These are phyloP conservation scores for Prolemur simus DNA, from an alignment of 2,113 vertebrate genomes.

Conservation along the genomic window DNA sequence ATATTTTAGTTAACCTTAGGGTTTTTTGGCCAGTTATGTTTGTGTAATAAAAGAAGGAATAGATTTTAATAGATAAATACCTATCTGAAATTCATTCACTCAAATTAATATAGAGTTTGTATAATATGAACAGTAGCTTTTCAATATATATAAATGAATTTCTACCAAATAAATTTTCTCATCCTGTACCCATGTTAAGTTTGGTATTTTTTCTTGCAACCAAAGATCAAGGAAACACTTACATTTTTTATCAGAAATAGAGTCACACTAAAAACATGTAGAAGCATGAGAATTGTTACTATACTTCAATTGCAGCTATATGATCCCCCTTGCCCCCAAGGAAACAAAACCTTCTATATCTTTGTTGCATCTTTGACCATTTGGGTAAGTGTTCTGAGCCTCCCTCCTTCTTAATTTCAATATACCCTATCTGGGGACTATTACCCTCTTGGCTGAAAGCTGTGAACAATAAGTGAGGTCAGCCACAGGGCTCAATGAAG, in stretches of 20 bases:
- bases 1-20: background rate
- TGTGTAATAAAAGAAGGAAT: conserved; percentile 2
- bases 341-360: background rate
- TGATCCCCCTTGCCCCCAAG: background rate
- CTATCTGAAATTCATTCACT: background rate
- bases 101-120: background rate
- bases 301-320: background rate
- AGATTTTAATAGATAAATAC: background rate
- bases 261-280: conserved; percentile 20
- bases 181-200: background rate
- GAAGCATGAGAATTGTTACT: conserved; percentile 51
- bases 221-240: background rate
- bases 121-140: background rate
- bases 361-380: background rate
- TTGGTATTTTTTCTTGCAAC: conserved; percentile 35
- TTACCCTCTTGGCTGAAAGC: conserved; percentile 37
- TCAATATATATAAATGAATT: background rate
- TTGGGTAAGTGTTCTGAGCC: background rate
- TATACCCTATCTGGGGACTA: conserved; percentile 36
- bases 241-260: conserved; percentile 20
- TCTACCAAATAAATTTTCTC: background rate
- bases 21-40: background rate
- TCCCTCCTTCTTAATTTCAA: background rate
- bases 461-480: conserved; percentile 41
- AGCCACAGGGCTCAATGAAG: conserved; percentile 31